Conservation (phyloP, 2,113 vertebrate genomes). For the Oreochromis aureus region DNA sequence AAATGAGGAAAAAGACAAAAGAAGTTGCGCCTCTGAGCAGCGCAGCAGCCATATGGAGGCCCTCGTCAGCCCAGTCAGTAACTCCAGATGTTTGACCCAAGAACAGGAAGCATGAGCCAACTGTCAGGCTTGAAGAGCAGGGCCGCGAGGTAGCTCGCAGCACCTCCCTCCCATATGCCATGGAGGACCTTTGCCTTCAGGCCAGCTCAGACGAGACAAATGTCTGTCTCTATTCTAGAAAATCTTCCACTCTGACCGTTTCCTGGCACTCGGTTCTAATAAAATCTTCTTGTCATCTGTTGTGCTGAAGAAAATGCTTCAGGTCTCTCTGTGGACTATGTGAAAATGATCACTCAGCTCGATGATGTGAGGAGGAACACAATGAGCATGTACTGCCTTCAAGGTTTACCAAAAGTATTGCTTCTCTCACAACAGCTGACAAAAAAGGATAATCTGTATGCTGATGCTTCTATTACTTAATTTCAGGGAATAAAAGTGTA, state of each 20-base stretch:
- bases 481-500: neutral
- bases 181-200: neutral
- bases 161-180: neutral
- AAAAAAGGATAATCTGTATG: neutral
- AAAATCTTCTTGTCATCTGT: neutral
- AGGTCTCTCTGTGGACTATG: neutral
- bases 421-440: neutral
- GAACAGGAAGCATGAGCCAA: neutral
- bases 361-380: neutral
- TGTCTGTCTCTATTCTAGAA: neutral
- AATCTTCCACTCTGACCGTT: neutral
- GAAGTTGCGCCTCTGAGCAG: neutral
- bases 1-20: neutral
- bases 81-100: conserved; percentile 30
- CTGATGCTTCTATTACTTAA: neutral
- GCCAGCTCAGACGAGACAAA: neutral
- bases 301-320: neutral
- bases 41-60: conserved; percentile 2
- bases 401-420: neutral
- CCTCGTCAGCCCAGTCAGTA: neutral
- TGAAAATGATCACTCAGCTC: neutral
- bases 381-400: neutral
- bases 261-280: neutral
- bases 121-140: neutral
- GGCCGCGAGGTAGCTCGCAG: neutral